These are phyloP conservation scores for Hippopotamyrus pictus DNA, from an alignment of 2,797 vertebrate genomes.

Conservation along the genomic window DNA sequence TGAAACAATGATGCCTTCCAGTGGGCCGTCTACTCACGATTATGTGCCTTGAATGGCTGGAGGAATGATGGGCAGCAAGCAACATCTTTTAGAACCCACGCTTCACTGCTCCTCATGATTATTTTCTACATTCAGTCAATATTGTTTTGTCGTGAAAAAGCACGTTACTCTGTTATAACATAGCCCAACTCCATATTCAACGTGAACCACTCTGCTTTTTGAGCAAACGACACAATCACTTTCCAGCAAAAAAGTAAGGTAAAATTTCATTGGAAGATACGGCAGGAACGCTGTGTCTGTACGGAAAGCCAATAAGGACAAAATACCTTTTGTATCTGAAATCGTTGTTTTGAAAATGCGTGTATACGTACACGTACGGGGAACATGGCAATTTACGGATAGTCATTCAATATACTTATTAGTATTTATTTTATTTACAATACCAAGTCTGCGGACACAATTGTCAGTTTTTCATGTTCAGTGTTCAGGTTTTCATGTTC, in stretches of 20 bases:
- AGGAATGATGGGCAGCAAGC: background rate
- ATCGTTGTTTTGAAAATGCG: background rate
- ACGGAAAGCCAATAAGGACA: conserved; percentile 16
- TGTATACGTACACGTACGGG: background rate
- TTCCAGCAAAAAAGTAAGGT: background rate
- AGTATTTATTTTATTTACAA: background rate
- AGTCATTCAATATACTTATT: background rate
- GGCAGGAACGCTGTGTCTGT: background rate
- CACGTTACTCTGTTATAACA: background rate
- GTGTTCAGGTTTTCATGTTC: background rate
- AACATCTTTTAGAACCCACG: background rate
- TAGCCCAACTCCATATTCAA: background rate
- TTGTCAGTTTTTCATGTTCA: background rate
- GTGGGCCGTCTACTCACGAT: background rate
- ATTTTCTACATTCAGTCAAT: background rate
- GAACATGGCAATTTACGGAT: background rate
- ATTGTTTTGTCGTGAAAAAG: background rate
- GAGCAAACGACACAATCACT: background rate
- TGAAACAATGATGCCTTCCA: background rate
- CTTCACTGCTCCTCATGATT: background rate
- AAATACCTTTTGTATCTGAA: background rate
- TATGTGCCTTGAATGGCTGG: background rate
- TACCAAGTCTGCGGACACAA: background rate
- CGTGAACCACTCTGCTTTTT: background rate
- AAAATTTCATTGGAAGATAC: background rate